Base-by-base conservation (phyloP, 1,140 invertebrate species). In the Meteorus sp. region DNA sequence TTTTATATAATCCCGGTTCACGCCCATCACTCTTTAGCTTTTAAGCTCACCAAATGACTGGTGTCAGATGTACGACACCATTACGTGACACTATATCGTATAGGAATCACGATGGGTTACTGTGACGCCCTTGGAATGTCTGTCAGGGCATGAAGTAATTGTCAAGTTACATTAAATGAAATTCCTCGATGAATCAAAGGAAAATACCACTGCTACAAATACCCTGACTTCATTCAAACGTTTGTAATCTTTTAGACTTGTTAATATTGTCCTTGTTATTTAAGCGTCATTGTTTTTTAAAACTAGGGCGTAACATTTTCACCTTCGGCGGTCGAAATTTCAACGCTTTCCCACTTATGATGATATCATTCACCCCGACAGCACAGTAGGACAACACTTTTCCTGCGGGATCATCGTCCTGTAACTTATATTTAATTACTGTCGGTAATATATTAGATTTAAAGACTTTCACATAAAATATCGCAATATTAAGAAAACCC, bases 371-470 rank as follows among this genome's bases (percentile, higher is more conserved):
- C n/a, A 20, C 44, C 27, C 9, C 25, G 37, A 56, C 43, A 43
- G 43, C 51, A 45, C 33, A 11, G 7, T 17, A 13, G 47, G 53
- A 56, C 53, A 61, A 50, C 44, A 50, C 17, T 23, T 41, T 44
- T 51, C 53, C 33, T 47, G 51, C 27, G 27, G 50, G 22, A 23
- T 58, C 15, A 47, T 25, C 31, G 23, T 15, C 29, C 57, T 70
- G 63, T 68, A 76, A 75, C 69, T 72, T 72, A 73, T 75, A 75
- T 75, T 76, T 75, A 75, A 78, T 78, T 77, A 76, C 70, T 67
- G 73, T 64, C 68, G 66, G 72, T 75, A 71, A 76, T 76, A 77
- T 77, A 78, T 78, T 77, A 77, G 71, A 75, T 76, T 78, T 74
- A 74, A 75, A 74, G 74, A 76, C 69, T 77, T 75, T 71, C 59